phyloP scores from a whole-genome alignment of 2,113 vertebrate genomes.

The Podilymbus podiceps region DNA sequence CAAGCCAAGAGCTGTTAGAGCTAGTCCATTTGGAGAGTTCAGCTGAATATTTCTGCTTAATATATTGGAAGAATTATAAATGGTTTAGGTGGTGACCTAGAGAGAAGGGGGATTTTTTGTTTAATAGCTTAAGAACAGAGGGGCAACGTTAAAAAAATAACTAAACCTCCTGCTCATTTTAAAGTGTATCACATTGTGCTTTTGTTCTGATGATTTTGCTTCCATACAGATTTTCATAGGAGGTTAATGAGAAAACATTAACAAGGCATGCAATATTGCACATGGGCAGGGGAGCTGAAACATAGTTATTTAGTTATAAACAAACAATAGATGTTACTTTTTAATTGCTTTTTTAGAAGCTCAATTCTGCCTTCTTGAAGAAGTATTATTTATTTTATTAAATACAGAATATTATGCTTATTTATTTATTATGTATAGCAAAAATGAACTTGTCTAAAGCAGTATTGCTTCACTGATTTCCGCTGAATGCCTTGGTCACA shows the following conservation, averaged over 20 bases:
- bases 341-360: conserved; percentile 31
- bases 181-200: not conserved
- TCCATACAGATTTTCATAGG: not conserved
- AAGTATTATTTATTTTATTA: not conserved
- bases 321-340: conserved; percentile 32
- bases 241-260: conserved; percentile 46
- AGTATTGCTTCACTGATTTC: not conserved
- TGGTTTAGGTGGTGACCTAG: conserved; percentile 10
- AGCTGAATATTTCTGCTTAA: not conserved
- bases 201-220: conserved; percentile 17
- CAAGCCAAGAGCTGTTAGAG: not conserved
- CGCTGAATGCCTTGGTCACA: not conserved
- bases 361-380: not conserved
- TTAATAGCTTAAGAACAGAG: not conserved
- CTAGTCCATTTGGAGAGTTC: conserved; percentile 10
- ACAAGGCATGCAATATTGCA: conserved; percentile 12
- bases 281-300: not conserved
- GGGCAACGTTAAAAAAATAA: not conserved
- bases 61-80: conserved; percentile 11
- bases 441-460: not conserved
- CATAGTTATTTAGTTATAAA: conserved; percentile 1
- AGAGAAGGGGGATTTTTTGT: not conserved
- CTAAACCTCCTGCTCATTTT: not conserved
- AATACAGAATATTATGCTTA: not conserved
- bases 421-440: not conserved